Evolutionary conservation across 2,113 vertebrate genomes (phyloP).

Genomic region (Hemicordylus capensis): DNA sequence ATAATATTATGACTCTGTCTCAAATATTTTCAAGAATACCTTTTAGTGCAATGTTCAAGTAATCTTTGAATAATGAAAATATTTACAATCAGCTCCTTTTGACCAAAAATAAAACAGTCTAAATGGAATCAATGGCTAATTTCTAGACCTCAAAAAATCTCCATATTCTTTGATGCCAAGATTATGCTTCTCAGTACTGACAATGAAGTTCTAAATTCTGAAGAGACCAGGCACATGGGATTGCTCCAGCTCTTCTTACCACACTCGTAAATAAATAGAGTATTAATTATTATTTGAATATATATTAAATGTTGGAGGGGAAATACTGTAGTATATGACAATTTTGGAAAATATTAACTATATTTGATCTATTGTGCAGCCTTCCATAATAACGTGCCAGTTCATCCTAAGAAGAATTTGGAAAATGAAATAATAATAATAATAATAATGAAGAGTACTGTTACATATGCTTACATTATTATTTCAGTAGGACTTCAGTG

Average conservation of each 20-base stretch:
- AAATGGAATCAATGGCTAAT: not conserved
- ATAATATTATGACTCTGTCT: too few species aligned
- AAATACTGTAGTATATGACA: not conserved
- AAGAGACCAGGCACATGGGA: not conserved
- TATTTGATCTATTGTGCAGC: too few species aligned
- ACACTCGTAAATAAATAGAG: not conserved
- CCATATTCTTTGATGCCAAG: too few species aligned
- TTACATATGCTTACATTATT: not conserved
- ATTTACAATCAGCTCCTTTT: conserved; percentile 9
- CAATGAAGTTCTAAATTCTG: not conserved
- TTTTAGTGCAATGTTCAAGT: not conserved
- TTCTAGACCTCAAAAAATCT: not conserved
- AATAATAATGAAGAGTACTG: not conserved
- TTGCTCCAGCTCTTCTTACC: not conserved
- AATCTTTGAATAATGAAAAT: conserved; percentile 8
- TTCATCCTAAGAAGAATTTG: not conserved
- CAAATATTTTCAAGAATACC: too few species aligned
- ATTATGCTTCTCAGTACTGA: too few species aligned
- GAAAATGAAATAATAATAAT: not conserved
- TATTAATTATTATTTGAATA: not conserved
- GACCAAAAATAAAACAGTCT: not conserved
- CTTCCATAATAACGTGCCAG: not conserved
- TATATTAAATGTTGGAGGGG: too few species aligned
- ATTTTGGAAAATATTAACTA: too few species aligned
- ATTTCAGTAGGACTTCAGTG: not conserved